Evolutionary conservation across 1,140 invertebrate genomes (phyloP).

Genomic region (Bombus sylvicola): DNA sequence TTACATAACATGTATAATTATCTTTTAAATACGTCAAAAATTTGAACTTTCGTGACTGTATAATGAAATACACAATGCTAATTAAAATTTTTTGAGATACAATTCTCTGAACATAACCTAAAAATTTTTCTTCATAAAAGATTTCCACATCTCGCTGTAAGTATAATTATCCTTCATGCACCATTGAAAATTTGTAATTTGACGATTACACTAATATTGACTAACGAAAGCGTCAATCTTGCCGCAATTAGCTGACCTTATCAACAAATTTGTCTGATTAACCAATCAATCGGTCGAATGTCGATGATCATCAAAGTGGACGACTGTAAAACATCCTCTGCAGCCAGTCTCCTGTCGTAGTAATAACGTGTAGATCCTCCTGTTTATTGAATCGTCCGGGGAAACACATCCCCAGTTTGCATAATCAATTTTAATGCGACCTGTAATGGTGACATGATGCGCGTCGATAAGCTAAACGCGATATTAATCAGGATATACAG

Average conservation of each 20-base stretch:
- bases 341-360: not conserved
- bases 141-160: not conserved
- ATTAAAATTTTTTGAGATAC: too few relatives aligned
- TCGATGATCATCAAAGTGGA: not conserved
- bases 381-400: constrained; percentile 12
- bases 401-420: constrained; percentile 8
- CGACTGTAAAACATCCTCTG: not conserved
- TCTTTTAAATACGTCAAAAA: not conserved
- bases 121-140: too few relatives aligned
- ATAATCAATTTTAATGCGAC: constrained; percentile 46
- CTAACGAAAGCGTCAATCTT: not conserved
- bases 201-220: not conserved
- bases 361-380: not conserved
- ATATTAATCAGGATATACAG: constrained; percentile 30
- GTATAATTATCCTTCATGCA: not conserved
- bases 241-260: not conserved
- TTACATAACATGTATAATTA: not conserved
- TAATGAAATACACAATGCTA: too few relatives aligned
- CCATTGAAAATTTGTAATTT: not conserved
- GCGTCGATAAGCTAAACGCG: not conserved
- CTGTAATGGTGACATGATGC: constrained; percentile 10
- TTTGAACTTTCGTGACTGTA: too few relatives aligned
- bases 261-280: too few relatives aligned
- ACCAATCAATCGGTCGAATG: not conserved
- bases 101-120: not conserved